phyloP scores from a whole-genome alignment of 2,888 invertebrate genomes.

The Nephrotoma appendiculata region DNA sequence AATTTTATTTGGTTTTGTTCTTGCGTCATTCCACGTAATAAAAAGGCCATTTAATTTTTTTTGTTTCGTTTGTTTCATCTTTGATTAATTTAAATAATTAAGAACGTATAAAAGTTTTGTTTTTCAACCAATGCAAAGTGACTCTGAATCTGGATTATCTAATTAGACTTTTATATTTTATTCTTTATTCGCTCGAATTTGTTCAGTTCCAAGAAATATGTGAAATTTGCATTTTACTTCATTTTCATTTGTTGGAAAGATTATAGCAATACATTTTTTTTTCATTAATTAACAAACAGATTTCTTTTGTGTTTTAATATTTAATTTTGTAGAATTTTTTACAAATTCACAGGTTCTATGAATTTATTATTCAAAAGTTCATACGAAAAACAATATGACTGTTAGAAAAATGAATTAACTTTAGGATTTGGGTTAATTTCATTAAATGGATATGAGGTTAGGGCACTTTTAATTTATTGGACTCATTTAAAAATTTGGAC shows the following conservation, averaged over 20 bases:
- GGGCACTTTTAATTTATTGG: no score
- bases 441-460: no score
- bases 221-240: neutral
- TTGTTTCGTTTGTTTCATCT: neutral
- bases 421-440: no score
- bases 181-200: neutral
- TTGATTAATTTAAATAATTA: neutral
- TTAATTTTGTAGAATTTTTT: neutral
- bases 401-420: no score
- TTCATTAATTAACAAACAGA: neutral
- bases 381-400: neutral
- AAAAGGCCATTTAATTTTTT: neutral
- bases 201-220: neutral
- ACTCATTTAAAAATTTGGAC: no score
- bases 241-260: neutral
- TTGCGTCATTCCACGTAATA: neutral
- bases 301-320: neutral
- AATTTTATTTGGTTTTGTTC: neutral
- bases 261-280: neutral
- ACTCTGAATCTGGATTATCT: neutral
- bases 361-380: neutral
- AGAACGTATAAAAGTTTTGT: neutral
- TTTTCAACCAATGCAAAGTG: neutral
- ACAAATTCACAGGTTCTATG: neutral
- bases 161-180: neutral